phyloP scores from a whole-genome alignment of 1,140 invertebrate genomes.

The Hermatobates lingyangjiaoensis region DNA sequence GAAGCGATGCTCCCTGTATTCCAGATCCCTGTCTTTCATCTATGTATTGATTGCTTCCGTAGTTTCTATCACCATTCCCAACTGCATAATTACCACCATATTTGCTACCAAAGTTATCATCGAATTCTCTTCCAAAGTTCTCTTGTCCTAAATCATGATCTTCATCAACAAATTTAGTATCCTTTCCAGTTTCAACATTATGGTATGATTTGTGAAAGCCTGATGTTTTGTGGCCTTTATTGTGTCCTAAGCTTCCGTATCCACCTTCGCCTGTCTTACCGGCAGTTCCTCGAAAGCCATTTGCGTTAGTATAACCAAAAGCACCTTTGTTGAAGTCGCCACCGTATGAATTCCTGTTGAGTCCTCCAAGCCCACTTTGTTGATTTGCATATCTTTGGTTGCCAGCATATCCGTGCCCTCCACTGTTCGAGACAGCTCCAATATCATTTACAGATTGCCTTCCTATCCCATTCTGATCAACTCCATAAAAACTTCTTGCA shows the following conservation, averaged over 20 bases:
- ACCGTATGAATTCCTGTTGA: not conserved
- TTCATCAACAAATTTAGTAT: slow-evolving; percentile 49
- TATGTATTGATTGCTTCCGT: not conserved
- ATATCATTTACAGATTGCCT: not conserved
- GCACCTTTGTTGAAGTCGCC: not conserved
- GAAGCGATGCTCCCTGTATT: not conserved
- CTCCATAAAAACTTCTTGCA: not conserved
- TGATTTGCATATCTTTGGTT: not conserved
- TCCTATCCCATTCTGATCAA: not conserved
- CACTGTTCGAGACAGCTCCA: not conserved
- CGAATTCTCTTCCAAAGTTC: slow-evolving; percentile 4
- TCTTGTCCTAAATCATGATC: slow-evolving; percentile 34
- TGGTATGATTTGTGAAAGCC: slow-evolving; percentile 50
- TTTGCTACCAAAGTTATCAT: not conserved
- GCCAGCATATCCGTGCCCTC: not conserved
- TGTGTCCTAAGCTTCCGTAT: slow-evolving; percentile 22
- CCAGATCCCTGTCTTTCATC: not conserved
- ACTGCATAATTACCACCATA: not conserved
- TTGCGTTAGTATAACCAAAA: not conserved
- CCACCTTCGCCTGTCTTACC: slow-evolving; percentile 4
- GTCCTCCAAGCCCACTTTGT: not conserved
- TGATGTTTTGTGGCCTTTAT: slow-evolving; percentile 44
- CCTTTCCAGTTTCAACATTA: slow-evolving; percentile 55
- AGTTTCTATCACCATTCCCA: not conserved
- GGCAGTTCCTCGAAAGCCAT: not conserved